A percentile compares a stretch with the other conserved stretches of the same genome.
phyloP scores from a whole-genome alignment of 2,113 vertebrate species.

The Narcine bancroftii region DNA sequence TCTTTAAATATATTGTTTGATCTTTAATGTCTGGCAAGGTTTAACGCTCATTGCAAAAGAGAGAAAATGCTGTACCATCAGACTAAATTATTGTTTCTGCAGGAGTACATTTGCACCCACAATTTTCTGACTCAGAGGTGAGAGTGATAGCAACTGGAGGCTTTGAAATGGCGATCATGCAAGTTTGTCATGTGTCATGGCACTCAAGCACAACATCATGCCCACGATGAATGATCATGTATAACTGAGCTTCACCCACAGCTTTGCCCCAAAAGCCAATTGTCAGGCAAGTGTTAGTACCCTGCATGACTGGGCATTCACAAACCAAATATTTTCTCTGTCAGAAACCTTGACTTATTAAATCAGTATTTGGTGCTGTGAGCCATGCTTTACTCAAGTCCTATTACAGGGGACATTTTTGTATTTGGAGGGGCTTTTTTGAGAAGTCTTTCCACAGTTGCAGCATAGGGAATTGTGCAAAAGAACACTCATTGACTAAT shows the following conservation, averaged over 20 bases:
- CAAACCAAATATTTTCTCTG: background rate
- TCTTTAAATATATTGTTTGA: background rate
- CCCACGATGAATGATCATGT: background rate
- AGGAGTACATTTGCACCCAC: background rate
- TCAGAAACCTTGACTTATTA: background rate
- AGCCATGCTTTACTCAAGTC: background rate
- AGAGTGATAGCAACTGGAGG: background rate
- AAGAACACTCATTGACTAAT: background rate
- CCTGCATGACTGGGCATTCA: background rate
- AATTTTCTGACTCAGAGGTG: background rate
- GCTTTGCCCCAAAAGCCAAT: background rate
- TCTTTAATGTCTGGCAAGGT: background rate
- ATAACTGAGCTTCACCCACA: background rate
- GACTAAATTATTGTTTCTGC: background rate
- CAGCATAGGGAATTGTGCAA: background rate
- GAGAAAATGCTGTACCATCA: background rate
- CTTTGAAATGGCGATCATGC: background rate
- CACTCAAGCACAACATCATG: background rate
- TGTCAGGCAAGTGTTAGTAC: background rate
- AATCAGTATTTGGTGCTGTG: background rate
- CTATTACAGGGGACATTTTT: background rate
- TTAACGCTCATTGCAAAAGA: background rate
- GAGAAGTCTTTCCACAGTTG: background rate
- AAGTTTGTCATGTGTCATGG: background rate
- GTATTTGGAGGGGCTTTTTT: background rate